Conservation (phyloP, 2,888 invertebrate genomes). For the Phanerotoma sp. region DNA sequence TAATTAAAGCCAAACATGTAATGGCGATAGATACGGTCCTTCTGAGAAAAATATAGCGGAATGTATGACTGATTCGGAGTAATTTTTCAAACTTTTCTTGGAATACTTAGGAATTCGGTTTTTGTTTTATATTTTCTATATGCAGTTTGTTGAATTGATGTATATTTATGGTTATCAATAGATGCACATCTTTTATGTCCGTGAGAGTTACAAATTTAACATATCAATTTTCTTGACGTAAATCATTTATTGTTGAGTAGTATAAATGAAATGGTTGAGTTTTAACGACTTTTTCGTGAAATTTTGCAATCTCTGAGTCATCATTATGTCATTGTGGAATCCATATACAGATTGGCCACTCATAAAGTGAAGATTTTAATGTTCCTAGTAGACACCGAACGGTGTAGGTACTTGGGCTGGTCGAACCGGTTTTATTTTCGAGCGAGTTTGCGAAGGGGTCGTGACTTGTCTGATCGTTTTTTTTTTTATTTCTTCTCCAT, state of each 20-base stretch:
- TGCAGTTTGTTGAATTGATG: too few relatives aligned
- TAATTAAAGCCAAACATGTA: not conserved
- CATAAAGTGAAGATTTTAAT: constrained; percentile 18
- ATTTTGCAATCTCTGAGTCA: constrained; percentile 20
- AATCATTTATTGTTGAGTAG: too few relatives aligned
- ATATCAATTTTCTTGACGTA: too few relatives aligned
- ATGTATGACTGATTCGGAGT: not conserved
- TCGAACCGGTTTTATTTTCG: constrained; percentile 23
- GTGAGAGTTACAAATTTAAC: too few relatives aligned
- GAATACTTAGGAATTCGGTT: not conserved
- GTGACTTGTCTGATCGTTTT: constrained; percentile 4
- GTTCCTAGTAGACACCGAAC: constrained; percentile 2
- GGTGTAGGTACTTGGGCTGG: too few relatives aligned
- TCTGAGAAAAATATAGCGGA: not conserved
- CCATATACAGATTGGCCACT: constrained; percentile 11
- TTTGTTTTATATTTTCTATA: too few relatives aligned
- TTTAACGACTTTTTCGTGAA: not conserved
- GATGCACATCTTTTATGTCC: too few relatives aligned
- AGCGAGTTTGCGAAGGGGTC: constrained; percentile 11
- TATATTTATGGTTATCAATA: too few relatives aligned
- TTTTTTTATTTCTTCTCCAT: not conserved
- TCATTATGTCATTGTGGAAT: constrained; percentile 22
- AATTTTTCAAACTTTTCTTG: not conserved
- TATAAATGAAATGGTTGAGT: too few relatives aligned
- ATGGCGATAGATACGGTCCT: constrained; percentile 3